Evolutionary conservation across 2,113 vertebrate species (phyloP).

Genomic region (Mormyrus iriodes): DNA sequence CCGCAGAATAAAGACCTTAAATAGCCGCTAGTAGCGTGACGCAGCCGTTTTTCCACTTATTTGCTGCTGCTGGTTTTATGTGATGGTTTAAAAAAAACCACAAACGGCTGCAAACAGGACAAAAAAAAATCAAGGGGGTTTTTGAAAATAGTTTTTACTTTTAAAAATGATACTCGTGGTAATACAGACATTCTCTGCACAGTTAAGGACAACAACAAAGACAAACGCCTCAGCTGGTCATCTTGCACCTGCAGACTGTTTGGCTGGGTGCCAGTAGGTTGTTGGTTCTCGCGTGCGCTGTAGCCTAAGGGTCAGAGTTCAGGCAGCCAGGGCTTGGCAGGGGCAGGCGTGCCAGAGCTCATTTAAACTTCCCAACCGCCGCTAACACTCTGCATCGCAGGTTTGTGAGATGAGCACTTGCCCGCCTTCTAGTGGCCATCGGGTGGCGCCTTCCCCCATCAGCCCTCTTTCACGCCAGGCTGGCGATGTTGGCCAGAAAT

Average conservation of each 20-base stretch:
- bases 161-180: slow-evolving; percentile 20
- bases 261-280: neutral
- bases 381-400: neutral
- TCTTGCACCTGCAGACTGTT: neutral
- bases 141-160: slow-evolving; percentile 49
- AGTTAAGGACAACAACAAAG: slow-evolving; percentile 7
- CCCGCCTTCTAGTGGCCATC: neutral
- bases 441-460: neutral
- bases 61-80: neutral
- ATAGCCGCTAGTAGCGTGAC: neutral
- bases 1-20: neutral
- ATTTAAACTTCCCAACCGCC: neutral
- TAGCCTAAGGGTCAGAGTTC: slow-evolving; percentile 1
- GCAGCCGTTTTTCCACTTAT: neutral
- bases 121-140: neutral
- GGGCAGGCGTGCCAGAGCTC: neutral
- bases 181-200: slow-evolving; percentile 21
- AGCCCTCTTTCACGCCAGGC: slow-evolving; percentile 59
- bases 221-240: slow-evolving; percentile 3
- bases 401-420: neutral
- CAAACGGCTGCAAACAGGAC: neutral
- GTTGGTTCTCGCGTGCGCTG: neutral
- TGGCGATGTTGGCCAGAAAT: slow-evolving; percentile 80
- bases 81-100: neutral
- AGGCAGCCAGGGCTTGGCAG: neutral